Evolutionary conservation across 2,113 vertebrate species (phyloP).

Genomic region (Hippocampus zosterae): DNA sequence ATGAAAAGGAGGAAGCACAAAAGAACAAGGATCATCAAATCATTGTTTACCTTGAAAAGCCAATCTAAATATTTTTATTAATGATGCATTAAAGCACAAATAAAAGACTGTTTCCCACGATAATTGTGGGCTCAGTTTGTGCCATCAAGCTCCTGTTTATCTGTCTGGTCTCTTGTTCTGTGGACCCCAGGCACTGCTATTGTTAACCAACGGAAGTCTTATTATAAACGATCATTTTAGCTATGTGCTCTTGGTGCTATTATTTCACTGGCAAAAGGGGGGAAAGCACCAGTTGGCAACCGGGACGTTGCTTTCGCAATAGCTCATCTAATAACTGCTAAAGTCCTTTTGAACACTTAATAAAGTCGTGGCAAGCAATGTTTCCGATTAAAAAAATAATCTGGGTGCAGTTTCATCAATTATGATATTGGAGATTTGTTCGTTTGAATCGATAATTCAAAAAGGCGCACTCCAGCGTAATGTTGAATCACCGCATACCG

Average conservation of each 20-base stretch:
- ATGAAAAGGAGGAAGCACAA: too few relatives aligned
- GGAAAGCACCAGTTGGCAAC: not conserved
- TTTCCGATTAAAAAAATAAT: too few relatives aligned
- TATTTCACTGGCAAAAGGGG: not conserved
- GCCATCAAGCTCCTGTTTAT: not conserved
- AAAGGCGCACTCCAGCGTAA: too few relatives aligned
- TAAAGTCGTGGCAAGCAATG: too few relatives aligned
- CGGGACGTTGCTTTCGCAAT: not conserved
- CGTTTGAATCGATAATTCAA: too few relatives aligned
- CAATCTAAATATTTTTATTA: too few relatives aligned
- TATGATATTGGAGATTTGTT: too few relatives aligned
- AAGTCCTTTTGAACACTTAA: too few relatives aligned
- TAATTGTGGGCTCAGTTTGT: not conserved
- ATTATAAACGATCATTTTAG: not conserved
- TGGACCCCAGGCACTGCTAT: not conserved
- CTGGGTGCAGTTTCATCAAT: too few relatives aligned
- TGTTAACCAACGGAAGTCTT: not conserved
- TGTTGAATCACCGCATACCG: too few relatives aligned
- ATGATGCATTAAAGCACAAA: not conserved
- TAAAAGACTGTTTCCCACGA: not conserved
- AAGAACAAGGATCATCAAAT: too few relatives aligned
- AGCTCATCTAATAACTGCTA: not conserved
- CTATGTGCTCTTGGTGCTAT: not conserved
- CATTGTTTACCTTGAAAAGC: too few relatives aligned
- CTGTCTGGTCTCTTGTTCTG: not conserved